These are phyloP conservation scores for Masticophis lateralis DNA, from an alignment of 2,797 vertebrate species.

Conservation along the genomic window DNA sequence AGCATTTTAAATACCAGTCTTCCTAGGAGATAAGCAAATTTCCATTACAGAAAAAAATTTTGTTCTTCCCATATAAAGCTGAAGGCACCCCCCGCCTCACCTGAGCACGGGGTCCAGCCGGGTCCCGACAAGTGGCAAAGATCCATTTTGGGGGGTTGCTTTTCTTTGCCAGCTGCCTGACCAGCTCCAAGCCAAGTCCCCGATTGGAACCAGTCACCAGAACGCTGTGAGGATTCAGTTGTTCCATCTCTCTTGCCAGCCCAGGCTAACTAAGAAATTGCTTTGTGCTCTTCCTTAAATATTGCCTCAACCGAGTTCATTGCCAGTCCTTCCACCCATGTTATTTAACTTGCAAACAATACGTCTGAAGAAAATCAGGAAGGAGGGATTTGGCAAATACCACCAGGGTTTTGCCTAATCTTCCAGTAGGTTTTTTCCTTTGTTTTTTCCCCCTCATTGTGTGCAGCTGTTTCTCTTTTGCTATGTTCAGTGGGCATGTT, in stretches of 20 bases:
- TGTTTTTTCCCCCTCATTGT: too few species aligned
- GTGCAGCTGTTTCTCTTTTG: neutral
- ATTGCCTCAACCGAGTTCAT: neutral
- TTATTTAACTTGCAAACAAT: neutral
- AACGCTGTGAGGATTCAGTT: neutral
- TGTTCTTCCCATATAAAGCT: neutral
- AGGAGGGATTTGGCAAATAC: neutral
- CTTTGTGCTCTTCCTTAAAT: neutral
- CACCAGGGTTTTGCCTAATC: neutral
- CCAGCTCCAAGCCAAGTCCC: constrained; percentile 67
- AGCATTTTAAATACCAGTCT: neutral
- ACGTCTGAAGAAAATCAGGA: neutral
- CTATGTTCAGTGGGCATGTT: neutral
- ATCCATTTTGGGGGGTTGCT: neutral
- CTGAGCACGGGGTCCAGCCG: constrained; percentile 57
- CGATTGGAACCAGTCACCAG: constrained; percentile 69
- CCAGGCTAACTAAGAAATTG: neutral
- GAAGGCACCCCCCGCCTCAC: constrained; percentile 24
- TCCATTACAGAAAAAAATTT: neutral
- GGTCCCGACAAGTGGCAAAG: constrained; percentile 59
- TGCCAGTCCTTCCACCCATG: neutral
- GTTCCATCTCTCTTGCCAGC: neutral
- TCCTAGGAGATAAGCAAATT: neutral
- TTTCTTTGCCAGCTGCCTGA: constrained; percentile 54
- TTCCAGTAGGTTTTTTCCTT: neutral